These are phyloP conservation scores for Acronicta psi DNA, from an alignment of 2,888 invertebrate species.

Conservation along the genomic window DNA sequence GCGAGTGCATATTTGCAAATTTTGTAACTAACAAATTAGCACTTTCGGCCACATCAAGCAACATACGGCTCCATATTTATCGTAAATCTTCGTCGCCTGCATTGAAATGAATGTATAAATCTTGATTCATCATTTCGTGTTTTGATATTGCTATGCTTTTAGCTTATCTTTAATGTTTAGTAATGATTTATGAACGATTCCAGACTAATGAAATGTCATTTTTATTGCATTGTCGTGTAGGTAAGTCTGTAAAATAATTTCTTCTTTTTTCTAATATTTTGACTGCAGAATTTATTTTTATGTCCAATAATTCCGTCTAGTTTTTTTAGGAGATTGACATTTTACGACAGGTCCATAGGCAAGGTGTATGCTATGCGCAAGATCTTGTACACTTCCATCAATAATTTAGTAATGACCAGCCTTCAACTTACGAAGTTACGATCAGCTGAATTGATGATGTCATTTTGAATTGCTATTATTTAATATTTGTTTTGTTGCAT, in stretches of 20 bases:
- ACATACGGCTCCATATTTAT: constrained; percentile 68
- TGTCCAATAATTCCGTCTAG: constrained; percentile 34
- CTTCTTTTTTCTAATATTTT: constrained; percentile 44
- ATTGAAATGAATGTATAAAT: constrained; percentile 53
- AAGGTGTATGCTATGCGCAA: constrained; percentile 53
- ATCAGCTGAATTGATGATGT: constrained; percentile 85
- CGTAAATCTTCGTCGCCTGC: constrained; percentile 59
- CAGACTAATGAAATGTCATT: constrained; percentile 59
- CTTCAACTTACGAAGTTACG: constrained; percentile 81
- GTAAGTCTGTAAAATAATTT: constrained; percentile 43
- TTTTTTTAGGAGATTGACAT: constrained; percentile 54
- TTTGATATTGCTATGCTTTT: constrained; percentile 64
- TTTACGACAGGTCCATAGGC: constrained; percentile 49
- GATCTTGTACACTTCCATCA: constrained; percentile 68
- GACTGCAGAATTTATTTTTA: constrained; percentile 50
- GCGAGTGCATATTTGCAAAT: constrained; percentile 81
- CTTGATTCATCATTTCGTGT: constrained; percentile 60
- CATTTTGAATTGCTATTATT: constrained; percentile 67
- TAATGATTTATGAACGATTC: constrained; percentile 64
- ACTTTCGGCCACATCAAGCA: constrained; percentile 74
- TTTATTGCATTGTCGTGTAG: constrained; percentile 65
- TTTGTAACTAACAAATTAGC: constrained; percentile 79
- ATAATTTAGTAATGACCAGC: constrained; percentile 75
- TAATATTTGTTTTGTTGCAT: constrained; percentile 71
- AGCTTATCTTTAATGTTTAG: constrained; percentile 63